Evolutionary conservation across 2,113 vertebrate species (phyloP).

Genomic region (Dasyprocta punctata): DNA sequence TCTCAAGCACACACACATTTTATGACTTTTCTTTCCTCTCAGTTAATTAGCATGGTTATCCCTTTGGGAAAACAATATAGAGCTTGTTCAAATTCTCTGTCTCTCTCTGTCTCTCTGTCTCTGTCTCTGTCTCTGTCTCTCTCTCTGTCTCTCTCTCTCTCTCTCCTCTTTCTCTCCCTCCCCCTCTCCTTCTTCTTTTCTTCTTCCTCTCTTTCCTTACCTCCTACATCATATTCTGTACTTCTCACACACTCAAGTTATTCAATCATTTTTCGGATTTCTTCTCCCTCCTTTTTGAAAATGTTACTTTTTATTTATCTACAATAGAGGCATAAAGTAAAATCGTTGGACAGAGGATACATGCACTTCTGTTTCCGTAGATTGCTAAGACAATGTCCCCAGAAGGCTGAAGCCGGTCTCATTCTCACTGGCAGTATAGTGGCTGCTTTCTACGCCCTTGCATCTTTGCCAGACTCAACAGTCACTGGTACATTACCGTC

Average conservation of each 20-base stretch:
- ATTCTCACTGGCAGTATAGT: neutral
- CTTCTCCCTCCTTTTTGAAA: neutral
- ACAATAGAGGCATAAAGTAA: conserved; percentile 21
- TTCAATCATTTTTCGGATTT: neutral
- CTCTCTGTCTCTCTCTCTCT: neutral
- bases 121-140: no score
- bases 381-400: neutral
- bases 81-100: neutral
- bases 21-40: neutral
- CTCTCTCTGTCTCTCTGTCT: no score
- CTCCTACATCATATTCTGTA: no score
- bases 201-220: neutral
- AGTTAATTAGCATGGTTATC: neutral
- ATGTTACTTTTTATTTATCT: conserved; percentile 31
- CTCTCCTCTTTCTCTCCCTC: no score
- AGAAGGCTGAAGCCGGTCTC: neutral
- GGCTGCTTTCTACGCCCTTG: rapidly evolving
- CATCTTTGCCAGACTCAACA: neutral
- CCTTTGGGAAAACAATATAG: neutral
- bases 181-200: no score
- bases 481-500: neutral
- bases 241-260: neutral
- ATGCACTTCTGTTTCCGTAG: conserved; percentile 39
- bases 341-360: neutral
- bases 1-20: neutral